Base-by-base conservation (phyloP, 2,888 invertebrate species). In the Lacanobia wlatinum region DNA sequence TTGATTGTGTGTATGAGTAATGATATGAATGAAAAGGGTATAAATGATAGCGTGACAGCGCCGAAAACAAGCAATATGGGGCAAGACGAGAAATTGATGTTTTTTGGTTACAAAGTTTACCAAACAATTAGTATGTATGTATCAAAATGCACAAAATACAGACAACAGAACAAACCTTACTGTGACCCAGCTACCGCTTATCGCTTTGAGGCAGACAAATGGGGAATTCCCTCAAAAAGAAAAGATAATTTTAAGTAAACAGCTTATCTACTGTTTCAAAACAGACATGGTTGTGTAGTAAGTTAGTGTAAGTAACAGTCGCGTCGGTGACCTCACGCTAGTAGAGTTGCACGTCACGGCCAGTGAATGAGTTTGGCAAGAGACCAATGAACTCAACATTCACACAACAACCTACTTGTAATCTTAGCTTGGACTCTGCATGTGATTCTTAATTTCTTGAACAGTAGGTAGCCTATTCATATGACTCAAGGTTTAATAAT, bases 331-430 rank as follows among this genome's bases (percentile, higher is more conserved):
- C 73, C 80, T 40, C 38, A 28, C 23, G 50, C 14, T 16, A 23
- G n/a, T 61, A 14, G 59, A 68, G 40, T 38, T 56, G 52, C 23
- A 48, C 34, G 48, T 58, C 78, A 81, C 68, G 68, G 77, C 55
- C 76, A 40, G 6, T 28, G 48, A 63, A 75, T 77, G 48, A 48
- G 61, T 77, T 80, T 40, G 18, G 76, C 48, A 75, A 80, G 56
- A 65, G 61, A 80, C 9, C 23, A 18, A 80, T 80, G 52, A 75
- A 74, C 80, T 61, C 75, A 14, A 52, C 75, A 74, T 74, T 65
- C 34, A 73, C 38, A 61, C 28, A 69, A 46, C 6, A 53, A 64
- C 9, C 28, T 48, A 16, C 48, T 43, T 40, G n/a, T 23, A 28
- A 21, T 46, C 10, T 23, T 50, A 12, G 34, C n/a, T 56, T 56